phyloP scores from a whole-genome alignment of 2,888 invertebrate species.

The Diadegma fenestrale region DNA sequence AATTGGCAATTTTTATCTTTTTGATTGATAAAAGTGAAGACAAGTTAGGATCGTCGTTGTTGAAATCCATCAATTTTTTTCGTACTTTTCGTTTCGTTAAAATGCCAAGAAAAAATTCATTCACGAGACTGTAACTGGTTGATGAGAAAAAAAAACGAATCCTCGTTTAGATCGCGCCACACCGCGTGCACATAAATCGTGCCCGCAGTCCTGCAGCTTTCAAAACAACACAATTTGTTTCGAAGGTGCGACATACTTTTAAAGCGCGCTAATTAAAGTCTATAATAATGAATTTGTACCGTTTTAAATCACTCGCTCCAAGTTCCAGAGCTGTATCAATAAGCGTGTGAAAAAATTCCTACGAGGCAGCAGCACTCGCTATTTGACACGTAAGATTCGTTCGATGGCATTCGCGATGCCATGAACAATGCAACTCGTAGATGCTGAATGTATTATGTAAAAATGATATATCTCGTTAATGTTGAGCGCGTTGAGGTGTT shows the following conservation, averaged over 20 bases:
- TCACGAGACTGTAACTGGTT: not conserved
- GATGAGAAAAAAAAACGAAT: not conserved
- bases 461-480: conserved; percentile 11
- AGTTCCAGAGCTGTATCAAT: not conserved
- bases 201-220: not conserved
- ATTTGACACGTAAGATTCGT: conserved; percentile 22
- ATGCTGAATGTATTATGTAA: not conserved
- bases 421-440: not conserved
- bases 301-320: not conserved
- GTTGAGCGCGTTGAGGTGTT: not conserved
- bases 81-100: not conserved
- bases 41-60: not conserved
- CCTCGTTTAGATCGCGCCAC: not conserved
- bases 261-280: conserved; percentile 7
- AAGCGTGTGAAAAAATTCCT: conserved; percentile 33
- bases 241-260: conserved; percentile 7
- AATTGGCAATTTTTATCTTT: not conserved
- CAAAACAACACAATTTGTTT: not conserved
- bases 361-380: not conserved
- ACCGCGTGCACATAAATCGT: not conserved
- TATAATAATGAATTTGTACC: conserved; percentile 6
- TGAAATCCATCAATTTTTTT: not conserved
- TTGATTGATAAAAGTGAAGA: not conserved
- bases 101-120: not conserved
- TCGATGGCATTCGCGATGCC: conserved; percentile 7